Conservation (phyloP, 2,888 invertebrate species). For the Scaptomyza cyrtandrae region DNA sequence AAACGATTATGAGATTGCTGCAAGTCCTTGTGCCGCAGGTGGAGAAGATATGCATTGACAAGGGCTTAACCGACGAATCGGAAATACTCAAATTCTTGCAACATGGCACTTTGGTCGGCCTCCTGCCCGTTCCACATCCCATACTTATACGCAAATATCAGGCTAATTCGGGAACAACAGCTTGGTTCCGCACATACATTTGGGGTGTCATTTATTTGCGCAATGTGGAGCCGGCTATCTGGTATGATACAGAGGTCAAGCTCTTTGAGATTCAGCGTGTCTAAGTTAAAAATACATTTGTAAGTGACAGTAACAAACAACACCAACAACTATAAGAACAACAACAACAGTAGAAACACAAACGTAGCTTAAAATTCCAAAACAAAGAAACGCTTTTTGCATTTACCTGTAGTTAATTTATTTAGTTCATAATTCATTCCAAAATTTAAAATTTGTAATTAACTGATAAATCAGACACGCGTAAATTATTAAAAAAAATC, state of each 20-base stretch:
- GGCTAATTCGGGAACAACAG: constrained; percentile 98
- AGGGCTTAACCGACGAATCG: constrained; percentile 99
- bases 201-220: constrained; percentile 99
- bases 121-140: constrained; percentile 99
- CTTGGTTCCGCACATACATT: constrained; percentile 99
- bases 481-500: constrained; percentile 10
- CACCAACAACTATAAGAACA: constrained; percentile 12
- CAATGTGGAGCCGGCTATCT: constrained; percentile 99
- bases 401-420: constrained; percentile 72
- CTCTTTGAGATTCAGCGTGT: constrained; percentile 99
- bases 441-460: too few relatives aligned
- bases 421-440: constrained; percentile 68
- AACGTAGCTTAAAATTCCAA: constrained; percentile 47
- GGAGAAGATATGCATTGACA: constrained; percentile 99
- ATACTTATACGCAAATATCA: constrained; percentile 99
- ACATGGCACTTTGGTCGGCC: constrained; percentile 98
- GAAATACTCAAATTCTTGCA: constrained; percentile 99
- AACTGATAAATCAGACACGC: not conserved
- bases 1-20: constrained; percentile 99
- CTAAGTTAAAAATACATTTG: constrained; percentile 82
- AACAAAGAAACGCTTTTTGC: constrained; percentile 64
- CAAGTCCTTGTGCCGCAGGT: constrained; percentile 99
- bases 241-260: constrained; percentile 99
- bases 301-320: constrained; percentile 37
- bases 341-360: constrained; percentile 21